Conservation (phyloP, 2,888 invertebrate genomes). For the Chaetoderma sp. region DNA sequence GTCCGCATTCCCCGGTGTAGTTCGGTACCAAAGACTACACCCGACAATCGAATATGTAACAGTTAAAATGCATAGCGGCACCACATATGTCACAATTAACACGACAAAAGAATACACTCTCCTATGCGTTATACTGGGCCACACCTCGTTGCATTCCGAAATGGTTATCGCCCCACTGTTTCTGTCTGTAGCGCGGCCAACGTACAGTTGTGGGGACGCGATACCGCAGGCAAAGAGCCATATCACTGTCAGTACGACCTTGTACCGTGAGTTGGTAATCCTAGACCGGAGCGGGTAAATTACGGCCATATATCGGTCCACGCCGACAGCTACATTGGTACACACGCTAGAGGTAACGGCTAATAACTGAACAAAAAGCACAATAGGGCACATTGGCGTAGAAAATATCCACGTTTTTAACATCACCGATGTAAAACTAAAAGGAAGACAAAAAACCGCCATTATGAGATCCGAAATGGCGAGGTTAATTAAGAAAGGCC, state of each 20-base stretch:
- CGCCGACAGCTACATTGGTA: constrained; percentile 71
- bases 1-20: constrained; percentile 71
- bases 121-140: constrained; percentile 39
- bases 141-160: constrained; percentile 48
- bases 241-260: constrained; percentile 67
- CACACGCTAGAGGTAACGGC: constrained; percentile 71
- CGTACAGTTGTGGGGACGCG: constrained; percentile 68
- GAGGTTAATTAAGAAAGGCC: constrained; percentile 75
- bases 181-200: constrained; percentile 58
- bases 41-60: constrained; percentile 71
- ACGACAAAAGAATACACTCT: constrained; percentile 58
- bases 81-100: constrained; percentile 62
- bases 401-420: constrained; percentile 71
- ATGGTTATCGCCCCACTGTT: constrained; percentile 30
- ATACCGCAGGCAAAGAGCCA: constrained; percentile 69
- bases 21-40: constrained; percentile 69
- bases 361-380: constrained; percentile 71
- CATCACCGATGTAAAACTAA: constrained; percentile 70
- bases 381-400: constrained; percentile 71
- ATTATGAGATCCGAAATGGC: constrained; percentile 43
- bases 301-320: constrained; percentile 69
- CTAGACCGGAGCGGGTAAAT: constrained; percentile 65
- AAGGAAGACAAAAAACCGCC: constrained; percentile 45
- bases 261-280: constrained; percentile 68
- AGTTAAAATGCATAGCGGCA: constrained; percentile 70